A percentile compares a stretch with the other conserved stretches of the same genome.
Conservation (phyloP, 2,113 vertebrate species). For the Myiozetetes cayanensis region DNA sequence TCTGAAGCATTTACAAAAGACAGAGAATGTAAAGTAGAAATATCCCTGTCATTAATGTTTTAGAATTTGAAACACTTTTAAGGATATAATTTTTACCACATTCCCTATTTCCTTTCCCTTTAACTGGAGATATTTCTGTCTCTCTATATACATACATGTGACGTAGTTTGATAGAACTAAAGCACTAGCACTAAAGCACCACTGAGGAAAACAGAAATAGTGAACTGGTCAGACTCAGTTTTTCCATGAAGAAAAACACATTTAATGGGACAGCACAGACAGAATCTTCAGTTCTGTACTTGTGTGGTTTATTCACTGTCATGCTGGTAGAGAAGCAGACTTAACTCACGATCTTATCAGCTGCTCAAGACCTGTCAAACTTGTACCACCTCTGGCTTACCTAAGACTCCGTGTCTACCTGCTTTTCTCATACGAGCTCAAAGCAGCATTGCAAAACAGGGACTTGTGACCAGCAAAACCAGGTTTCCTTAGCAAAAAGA, state of each 20-base stretch:
- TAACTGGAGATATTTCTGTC: not conserved
- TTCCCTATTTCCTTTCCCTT: not conserved
- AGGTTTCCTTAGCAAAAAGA: not conserved
- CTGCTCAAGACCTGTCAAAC: conserved; percentile 10
- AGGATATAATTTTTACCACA: not conserved
- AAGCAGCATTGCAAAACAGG: conserved; percentile 7
- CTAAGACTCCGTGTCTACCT: not conserved
- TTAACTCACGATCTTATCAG: not conserved
- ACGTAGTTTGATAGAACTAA: not conserved
- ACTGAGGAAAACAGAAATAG: not conserved
- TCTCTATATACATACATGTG: not conserved
- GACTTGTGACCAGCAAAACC: not conserved
- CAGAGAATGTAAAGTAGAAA: not conserved
- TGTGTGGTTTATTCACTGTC: not conserved
- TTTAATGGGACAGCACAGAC: not conserved
- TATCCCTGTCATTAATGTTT: not conserved
- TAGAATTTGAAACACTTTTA: not conserved
- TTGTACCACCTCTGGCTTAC: not conserved
- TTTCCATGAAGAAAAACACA: not conserved
- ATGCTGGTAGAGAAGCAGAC: not conserved
- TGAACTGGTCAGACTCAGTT: not conserved
- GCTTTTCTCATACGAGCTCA: not conserved
- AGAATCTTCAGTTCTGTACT: not conserved
- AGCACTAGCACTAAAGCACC: not conserved
- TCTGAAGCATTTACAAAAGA: not conserved